phyloP scores from a whole-genome alignment of 2,113 vertebrate genomes.

The Pipra filicauda region DNA sequence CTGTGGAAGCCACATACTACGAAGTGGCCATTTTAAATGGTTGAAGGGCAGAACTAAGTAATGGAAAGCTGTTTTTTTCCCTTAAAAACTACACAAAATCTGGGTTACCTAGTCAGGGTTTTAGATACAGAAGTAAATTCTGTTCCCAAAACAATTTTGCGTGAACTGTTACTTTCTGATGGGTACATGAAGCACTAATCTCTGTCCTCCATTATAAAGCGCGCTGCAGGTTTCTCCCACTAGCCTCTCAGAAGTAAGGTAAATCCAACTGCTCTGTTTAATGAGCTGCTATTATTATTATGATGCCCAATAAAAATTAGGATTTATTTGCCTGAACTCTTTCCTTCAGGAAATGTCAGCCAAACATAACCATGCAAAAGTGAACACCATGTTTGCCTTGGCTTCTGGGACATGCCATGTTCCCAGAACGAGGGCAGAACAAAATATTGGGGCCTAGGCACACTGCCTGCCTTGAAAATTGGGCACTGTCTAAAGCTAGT shows the following conservation, averaged over 20 bases:
- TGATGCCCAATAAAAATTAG: constrained; percentile 34
- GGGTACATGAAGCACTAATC: not conserved
- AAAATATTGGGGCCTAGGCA: constrained; percentile 21
- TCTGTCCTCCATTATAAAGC: not conserved
- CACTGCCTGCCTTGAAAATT: not conserved
- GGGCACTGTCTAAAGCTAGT: not conserved
- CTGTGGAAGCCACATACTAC: not conserved
- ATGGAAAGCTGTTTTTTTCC: not conserved
- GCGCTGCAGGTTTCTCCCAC: not conserved
- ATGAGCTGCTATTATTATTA: constrained; percentile 31
- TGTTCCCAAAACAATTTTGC: not conserved
- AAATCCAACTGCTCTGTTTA: not conserved
- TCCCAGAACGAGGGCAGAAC: constrained; percentile 26
- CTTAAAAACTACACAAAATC: not conserved
- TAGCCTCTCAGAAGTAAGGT: not conserved
- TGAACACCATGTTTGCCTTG: constrained; percentile 48
- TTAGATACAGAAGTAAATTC: not conserved
- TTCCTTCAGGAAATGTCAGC: constrained; percentile 67
- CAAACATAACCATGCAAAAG: constrained; percentile 64
- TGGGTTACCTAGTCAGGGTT: not conserved
- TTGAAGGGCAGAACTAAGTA: not conserved
- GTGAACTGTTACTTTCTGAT: not conserved
- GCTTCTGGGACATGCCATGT: not conserved
- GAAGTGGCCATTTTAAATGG: not conserved
- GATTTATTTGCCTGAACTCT: constrained; percentile 34